A percentile compares a stretch with the other conserved stretches of the same genome.
phyloP scores from a whole-genome alignment of 1,140 invertebrate species.

The Leptestheria dahalacensis region DNA sequence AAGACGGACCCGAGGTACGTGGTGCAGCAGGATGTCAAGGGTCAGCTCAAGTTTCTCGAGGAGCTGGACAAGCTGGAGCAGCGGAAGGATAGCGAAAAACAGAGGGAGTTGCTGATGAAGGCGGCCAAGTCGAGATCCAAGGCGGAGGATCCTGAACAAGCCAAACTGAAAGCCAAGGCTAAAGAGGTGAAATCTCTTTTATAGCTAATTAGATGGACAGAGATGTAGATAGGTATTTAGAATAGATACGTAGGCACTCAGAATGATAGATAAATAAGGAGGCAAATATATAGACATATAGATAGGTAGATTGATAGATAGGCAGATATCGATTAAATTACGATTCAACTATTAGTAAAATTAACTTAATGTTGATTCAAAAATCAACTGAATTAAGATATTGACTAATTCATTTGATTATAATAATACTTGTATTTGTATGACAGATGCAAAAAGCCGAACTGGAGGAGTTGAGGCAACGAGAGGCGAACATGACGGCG shows the following conservation, averaged over 20 bases:
- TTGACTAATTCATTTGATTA: too few species aligned
- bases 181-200: conserved; percentile 66
- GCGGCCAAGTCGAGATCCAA: conserved; percentile 92
- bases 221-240: too few species aligned
- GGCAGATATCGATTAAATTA: too few species aligned
- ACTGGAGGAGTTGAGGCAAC: conserved; percentile 82
- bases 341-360: too few species aligned
- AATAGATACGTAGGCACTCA: too few species aligned
- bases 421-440: conserved; percentile 19
- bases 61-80: conserved; percentile 87
- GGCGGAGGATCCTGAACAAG: conserved; percentile 92
- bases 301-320: too few species aligned
- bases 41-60: conserved; percentile 88
- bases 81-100: conserved; percentile 84
- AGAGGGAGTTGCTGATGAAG: conserved; percentile 75
- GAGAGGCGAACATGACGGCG: conserved; percentile 88
- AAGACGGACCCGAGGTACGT: conserved; percentile 79
- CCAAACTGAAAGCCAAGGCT: conserved; percentile 90
- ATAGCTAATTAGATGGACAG: too few species aligned
- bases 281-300: too few species aligned
- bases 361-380: too few species aligned
- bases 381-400: too few species aligned
- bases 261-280: too few species aligned
- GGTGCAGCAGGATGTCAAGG: conserved; percentile 73
- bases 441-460: conserved; percentile 87